Conservation (phyloP, 2,888 invertebrate species). For the Molanna angustata region DNA sequence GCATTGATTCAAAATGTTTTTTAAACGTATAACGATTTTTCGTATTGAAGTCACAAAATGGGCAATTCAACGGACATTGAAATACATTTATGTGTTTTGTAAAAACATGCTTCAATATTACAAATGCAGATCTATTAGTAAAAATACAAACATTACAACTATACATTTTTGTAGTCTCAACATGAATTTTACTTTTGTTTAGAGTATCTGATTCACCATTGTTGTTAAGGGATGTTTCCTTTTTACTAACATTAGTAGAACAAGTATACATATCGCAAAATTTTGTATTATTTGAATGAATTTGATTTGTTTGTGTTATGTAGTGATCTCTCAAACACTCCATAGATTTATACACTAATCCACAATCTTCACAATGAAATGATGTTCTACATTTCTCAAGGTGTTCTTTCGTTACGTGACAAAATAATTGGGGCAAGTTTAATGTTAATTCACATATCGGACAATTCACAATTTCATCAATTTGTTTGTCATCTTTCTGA, state of each 20-base stretch:
- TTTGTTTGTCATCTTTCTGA: neutral
- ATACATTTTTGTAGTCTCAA: too few species aligned
- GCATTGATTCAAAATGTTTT: constrained; percentile 1
- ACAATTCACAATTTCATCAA: neutral
- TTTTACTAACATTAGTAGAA: too few species aligned
- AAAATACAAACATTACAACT: constrained; percentile 1
- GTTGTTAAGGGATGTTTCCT: neutral
- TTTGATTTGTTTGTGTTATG: too few species aligned
- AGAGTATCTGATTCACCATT: neutral
- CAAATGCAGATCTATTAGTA: neutral
- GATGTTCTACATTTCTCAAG: neutral
- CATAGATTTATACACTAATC: neutral
- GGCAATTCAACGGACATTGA: constrained; percentile 1
- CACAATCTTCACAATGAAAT: neutral
- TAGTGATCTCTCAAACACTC: neutral
- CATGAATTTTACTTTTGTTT: neutral
- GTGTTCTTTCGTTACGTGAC: neutral
- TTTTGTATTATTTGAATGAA: too few species aligned
- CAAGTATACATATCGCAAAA: too few species aligned
- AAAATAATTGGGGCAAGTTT: neutral
- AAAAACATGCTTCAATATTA: neutral
- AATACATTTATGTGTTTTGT: neutral
- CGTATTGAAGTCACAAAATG: constrained; percentile 4
- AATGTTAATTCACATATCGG: constrained; percentile 1
- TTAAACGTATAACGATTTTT: neutral